Base-by-base conservation (phyloP, 92 coral and sea anemone species). In the Paramuricea clavata region DNA sequence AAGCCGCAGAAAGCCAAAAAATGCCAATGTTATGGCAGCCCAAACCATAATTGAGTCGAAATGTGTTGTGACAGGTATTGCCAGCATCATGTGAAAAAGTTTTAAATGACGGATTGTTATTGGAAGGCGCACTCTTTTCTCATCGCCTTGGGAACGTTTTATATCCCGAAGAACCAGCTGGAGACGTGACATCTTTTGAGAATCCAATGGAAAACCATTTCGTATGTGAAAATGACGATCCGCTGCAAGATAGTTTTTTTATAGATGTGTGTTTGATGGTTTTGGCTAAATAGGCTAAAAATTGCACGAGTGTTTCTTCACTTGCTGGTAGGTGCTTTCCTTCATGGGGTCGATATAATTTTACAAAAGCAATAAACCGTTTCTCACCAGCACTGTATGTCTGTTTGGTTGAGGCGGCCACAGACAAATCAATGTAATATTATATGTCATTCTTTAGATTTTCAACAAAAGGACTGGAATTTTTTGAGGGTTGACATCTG, bases 331-430 rank as follows among this genome's bases (percentile, higher is more conserved):
- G n/a, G n/a, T n/a, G n/a, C n/a, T n/a, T n/a, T n/a, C n/a, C n/a
- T n/a, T n/a, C n/a, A n/a, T n/a, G n/a, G n/a, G n/a, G n/a, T n/a
- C n/a, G n/a, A n/a, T n/a, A n/a, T n/a, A n/a, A n/a, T n/a, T n/a
- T n/a, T n/a, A n/a, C n/a, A 36, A 85, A 92, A 10, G 67, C 62
- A 2, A 92, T 16, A 44, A 74, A 92, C 6, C 94, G 49, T 49
- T 86, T 90, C 72, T 92, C 88, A 4, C 90, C 90, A 34, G 92
- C 57, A 42, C 74, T 68, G 73, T 92, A 92, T 7, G 89, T 85
- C 60, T 54, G 91, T 16, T 61, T 81, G 26, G 95, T 86, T 12
- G 95, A 56, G 7, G 73, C 56, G 22, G 92, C 91, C 26, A 89
- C 43, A 0, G 88, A 90, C 22, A 89, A 84, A 41, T 30, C 69